phyloP scores from a whole-genome alignment of 1,140 invertebrate genomes.

The Pachypeltis micranthus region DNA sequence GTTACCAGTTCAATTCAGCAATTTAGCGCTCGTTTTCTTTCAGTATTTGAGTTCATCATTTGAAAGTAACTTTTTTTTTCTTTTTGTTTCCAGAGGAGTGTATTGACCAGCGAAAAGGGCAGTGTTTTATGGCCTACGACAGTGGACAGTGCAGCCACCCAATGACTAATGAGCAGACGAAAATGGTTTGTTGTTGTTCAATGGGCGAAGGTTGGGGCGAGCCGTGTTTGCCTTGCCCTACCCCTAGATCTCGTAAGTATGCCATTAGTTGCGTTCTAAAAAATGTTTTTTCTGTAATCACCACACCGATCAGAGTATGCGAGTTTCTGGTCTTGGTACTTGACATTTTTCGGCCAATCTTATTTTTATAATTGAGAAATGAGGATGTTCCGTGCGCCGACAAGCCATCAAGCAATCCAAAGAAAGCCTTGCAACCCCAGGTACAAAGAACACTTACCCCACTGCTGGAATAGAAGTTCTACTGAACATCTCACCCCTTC shows the following conservation, averaged over 20 bases:
- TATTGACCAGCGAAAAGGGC: slow-evolving; percentile 70
- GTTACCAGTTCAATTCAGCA: too few species aligned
- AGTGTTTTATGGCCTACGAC: slow-evolving; percentile 60
- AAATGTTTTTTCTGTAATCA: background rate
- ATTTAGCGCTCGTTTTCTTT: too few species aligned
- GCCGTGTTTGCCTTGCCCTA: slow-evolving; percentile 66
- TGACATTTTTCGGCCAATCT: too few species aligned
- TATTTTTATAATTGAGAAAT: too few species aligned
- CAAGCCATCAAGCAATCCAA: too few species aligned
- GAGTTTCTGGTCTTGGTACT: background rate
- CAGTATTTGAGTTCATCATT: too few species aligned
- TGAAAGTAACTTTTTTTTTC: too few species aligned
- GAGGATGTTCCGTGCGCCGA: too few species aligned
- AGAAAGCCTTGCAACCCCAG: too few species aligned
- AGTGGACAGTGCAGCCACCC: slow-evolving; percentile 55
- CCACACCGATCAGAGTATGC: background rate
- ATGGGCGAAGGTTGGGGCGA: slow-evolving; percentile 76
- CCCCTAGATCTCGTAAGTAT: slow-evolving; percentile 46
- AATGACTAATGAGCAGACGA: slow-evolving; percentile 64
- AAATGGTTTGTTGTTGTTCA: slow-evolving; percentile 78
- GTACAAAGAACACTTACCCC: too few species aligned
- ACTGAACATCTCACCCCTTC: too few species aligned
- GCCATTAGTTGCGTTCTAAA: background rate
- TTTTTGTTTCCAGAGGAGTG: slow-evolving; percentile 60
- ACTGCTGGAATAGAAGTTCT: too few species aligned